Evolutionary conservation across 92 coral and sea anemone genomes (phyloP).

Genomic region (Parazoanthus darwini): DNA sequence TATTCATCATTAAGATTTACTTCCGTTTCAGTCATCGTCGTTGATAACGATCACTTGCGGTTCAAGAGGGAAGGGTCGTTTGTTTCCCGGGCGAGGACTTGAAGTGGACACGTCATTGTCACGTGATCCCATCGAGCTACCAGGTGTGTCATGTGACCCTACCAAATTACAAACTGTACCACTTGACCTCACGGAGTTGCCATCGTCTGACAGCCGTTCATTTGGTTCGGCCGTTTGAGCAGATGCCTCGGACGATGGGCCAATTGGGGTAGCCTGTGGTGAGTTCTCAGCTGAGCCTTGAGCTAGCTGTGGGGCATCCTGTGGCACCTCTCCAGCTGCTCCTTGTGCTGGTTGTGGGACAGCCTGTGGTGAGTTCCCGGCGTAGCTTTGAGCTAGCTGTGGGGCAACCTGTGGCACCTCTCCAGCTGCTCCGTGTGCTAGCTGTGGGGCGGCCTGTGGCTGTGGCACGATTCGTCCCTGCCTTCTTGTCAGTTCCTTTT

Average conservation of each 20-base stretch:
- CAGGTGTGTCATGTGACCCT: background rate
- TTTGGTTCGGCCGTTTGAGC: background rate
- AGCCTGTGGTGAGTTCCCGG: no score
- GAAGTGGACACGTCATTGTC: background rate
- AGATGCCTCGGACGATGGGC: background rate
- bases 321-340: background rate
- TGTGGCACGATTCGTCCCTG: background rate
- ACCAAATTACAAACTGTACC: background rate
- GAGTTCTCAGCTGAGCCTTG: background rate
- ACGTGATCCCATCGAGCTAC: constrained; percentile 2
- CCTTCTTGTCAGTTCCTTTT: background rate
- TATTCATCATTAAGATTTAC: background rate
- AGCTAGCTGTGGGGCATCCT: background rate
- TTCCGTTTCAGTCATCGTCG: constrained; percentile 1
- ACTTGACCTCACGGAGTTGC: background rate
- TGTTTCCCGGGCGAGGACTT: constrained; percentile 13
- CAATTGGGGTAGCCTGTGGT: background rate
- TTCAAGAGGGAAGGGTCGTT: constrained; percentile 31
- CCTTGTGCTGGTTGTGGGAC: background rate
- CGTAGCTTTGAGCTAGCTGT: no score
- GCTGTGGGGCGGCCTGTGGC: background rate
- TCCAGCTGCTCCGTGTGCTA: background rate
- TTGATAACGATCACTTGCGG: constrained; percentile 29
- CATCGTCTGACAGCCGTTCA: background rate
- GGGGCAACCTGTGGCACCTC: background rate